Evolutionary conservation across 2,888 invertebrate species (phyloP), one percentile per base, ranked within the genome.

Genomic region (Tryphoninae sp.): DNA sequence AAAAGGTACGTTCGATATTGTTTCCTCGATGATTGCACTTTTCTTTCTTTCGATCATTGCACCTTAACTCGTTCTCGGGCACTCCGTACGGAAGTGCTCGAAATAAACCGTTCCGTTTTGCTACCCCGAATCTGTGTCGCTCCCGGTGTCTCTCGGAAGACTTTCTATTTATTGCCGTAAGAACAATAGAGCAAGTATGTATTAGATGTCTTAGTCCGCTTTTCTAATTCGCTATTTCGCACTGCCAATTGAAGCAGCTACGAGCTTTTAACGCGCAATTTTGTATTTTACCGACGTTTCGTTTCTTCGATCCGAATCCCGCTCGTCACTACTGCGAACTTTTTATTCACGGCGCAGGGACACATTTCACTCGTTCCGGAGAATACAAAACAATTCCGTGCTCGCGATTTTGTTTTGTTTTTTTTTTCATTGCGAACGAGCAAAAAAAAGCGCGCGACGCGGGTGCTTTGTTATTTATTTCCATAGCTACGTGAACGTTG

Each of bases 101-200:
- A 78, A 82, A 82, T 78, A 78, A 82, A 75, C 58, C 75, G 69
- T 75, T 65, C 65, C 69, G 16, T 23, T 59, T 59, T 75, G 40
- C 53, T 11, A 40, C 13, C 13, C 40, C 19, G 58, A 71, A 81
- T 64, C 78, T 81, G 78, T 75, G 76, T 75, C 74, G 61, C 22
- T 42, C 49, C 64, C 55, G 45, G 45, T 65, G 55, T 67, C 64
- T 53, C 40, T 13, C 65, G 33, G 33, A 33, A 33, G 75, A 75
- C 67, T 67, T 61, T 68, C 76, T 62, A 68, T 68, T 76, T 68
- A 11, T 61, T 68, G 76, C 67, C 19, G 3, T 45, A 45, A 45
- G 45, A 45, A 45, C 13, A 45, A 45, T 45, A 0, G 45, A 45
- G 45, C 13, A 9, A 45, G 45, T 7, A 45, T 13, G 13, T 45